phyloP scores from a whole-genome alignment of 2,113 vertebrate genomes.

The Podarcis muralis region DNA sequence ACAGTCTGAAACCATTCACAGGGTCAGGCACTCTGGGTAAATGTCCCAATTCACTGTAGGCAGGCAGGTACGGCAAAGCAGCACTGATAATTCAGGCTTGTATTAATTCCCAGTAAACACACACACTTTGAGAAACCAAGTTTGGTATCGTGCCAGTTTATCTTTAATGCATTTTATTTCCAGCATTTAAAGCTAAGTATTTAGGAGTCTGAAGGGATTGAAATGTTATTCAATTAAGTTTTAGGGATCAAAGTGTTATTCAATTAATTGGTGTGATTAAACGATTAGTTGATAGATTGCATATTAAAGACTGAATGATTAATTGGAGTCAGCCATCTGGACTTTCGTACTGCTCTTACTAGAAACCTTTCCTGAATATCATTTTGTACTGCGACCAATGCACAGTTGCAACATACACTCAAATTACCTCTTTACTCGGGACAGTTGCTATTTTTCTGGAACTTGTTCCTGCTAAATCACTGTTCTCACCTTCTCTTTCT shows the following conservation, averaged over 20 bases:
- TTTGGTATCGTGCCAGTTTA: neutral
- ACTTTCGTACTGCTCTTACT: neutral
- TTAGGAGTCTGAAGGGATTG: neutral
- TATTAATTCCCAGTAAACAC: neutral
- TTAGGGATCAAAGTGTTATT: neutral
- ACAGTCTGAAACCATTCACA: neutral
- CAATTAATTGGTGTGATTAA: constrained; percentile 4
- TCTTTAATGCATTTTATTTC: neutral
- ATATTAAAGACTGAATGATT: constrained; percentile 12
- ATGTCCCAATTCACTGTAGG: neutral
- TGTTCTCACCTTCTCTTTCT: neutral
- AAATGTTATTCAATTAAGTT: neutral
- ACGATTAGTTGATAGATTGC: constrained; percentile 9
- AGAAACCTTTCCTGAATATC: neutral
- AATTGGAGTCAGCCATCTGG: constrained; percentile 1
- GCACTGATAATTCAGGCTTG: neutral
- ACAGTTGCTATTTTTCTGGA: neutral
- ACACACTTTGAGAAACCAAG: neutral
- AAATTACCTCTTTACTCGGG: neutral
- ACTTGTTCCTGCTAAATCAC: neutral
- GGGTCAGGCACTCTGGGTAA: neutral
- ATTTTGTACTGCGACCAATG: neutral
- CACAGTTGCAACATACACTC: neutral
- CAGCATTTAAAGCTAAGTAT: neutral
- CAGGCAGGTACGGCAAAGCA: neutral